Evolutionary conservation across 2,888 invertebrate genomes (phyloP).

Genomic region (Pachycephus smyrnensis): DNA sequence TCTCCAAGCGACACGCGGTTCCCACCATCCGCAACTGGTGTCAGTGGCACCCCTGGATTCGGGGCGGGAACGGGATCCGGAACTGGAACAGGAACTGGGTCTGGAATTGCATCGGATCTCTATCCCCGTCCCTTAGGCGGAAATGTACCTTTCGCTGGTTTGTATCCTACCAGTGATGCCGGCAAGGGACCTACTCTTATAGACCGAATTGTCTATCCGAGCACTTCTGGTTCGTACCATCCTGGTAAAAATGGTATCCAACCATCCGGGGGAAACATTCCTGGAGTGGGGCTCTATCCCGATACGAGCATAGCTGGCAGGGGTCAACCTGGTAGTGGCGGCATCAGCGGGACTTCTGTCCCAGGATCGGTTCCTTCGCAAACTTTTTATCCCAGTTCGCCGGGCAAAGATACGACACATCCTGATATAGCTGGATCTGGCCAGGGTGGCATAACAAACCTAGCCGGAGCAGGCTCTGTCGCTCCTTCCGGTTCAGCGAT

Average conservation of each 20-base stretch:
- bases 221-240: not conserved
- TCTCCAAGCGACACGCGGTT: not conserved
- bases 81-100: not conserved
- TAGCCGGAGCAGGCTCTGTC: not conserved
- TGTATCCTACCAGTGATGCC: not conserved
- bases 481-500: not conserved
- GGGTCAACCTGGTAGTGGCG: not conserved
- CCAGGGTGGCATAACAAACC: not conserved
- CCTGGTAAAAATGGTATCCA: constrained; percentile 15
- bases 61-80: not conserved
- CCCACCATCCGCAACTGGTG: not conserved
- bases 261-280: constrained; percentile 5
- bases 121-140: not conserved
- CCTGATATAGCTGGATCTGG: not conserved
- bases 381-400: not conserved
- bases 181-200: too few species aligned
- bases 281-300: not conserved
- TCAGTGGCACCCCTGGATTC: not conserved
- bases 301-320: not conserved
- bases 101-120: not conserved
- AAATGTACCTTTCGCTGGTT: not conserved
- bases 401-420: not conserved
- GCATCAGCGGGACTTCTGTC: not conserved
- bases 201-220: too few species aligned
- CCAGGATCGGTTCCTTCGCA: not conserved